Base-by-base conservation (phyloP, 1,140 invertebrate genomes). In the Lepidurus arcticus region DNA sequence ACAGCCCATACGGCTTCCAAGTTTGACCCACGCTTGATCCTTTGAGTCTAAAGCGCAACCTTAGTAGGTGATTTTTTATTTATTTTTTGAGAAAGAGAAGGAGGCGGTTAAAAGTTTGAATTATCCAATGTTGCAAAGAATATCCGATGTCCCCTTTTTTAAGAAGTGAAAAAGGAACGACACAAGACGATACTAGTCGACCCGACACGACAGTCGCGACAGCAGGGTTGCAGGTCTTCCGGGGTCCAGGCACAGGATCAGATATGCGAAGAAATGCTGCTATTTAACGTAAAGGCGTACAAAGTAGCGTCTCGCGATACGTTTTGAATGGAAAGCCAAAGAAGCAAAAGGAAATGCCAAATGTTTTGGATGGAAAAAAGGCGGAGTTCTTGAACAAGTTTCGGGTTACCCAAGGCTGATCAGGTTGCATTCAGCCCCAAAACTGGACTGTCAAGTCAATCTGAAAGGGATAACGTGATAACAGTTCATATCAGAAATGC, bases 11-110 rank as follows among this genome's bases (percentile, higher is more conserved):
- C 13, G 53, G 53, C 53, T 65, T 65, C 53, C 53, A 65, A 65
- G 53, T 65, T 65, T 65, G 53, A 65, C 53, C 53, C 53, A 65
- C 53, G 53, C 21, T 65, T 65, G 53, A 65, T 65, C 53, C 53
- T 21, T 65, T 65, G 53, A 65, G 16, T n/a, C 13, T 13, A n/a
- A 13, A 65, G 53, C 53, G 53, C 53, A 65, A 65, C 53, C 53
- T 65, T 65, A 65, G 53, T 21, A 65, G 53, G 53, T 16, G 53
- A 1, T 2, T 21, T n/a, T 65, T 65, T 13, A 7, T 13, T 65
- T 65, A 7, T 21, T 47, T 16, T 16, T 65, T n/a, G 11, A 53
- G 21, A n/a, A 53, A 53, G 21, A 65, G 53, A 65, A 7, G 3
- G 53, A 16, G 53, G 21, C 53, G 45, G 45, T 47, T 47, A 3